Evolutionary conservation across 2,113 vertebrate genomes (phyloP).

Genomic region (Elephas maximus): DNA sequence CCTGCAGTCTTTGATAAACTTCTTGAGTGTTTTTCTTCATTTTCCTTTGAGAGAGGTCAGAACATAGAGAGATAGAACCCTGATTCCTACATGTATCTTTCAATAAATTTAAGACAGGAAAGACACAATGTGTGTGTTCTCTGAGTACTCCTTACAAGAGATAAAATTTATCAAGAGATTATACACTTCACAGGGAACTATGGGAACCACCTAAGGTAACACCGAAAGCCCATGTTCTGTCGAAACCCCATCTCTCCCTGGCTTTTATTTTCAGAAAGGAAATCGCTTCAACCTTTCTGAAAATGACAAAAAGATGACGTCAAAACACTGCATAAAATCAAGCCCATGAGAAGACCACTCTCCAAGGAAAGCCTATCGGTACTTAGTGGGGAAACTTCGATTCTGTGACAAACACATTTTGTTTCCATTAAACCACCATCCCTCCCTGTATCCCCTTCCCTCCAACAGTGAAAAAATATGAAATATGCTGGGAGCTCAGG

Average conservation of each 20-base stretch:
- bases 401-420: not conserved
- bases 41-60: not conserved
- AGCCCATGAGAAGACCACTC: not conserved
- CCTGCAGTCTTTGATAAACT: not conserved
- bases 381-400: not conserved
- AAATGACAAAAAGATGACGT: not conserved
- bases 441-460: not conserved
- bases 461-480: not conserved
- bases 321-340: not conserved
- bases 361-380: not conserved
- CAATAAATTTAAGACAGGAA: conserved; percentile 16
- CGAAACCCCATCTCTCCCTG: not conserved
- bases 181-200: not conserved
- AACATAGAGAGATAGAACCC: not conserved
- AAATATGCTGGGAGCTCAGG: not conserved
- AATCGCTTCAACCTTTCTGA: not conserved
- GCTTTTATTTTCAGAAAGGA: not conserved
- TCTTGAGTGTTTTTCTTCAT: not conserved
- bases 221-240: not conserved
- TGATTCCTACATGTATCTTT: not conserved
- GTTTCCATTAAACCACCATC: not conserved
- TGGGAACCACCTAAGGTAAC: not conserved
- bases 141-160: not conserved
- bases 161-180: not conserved
- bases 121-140: not conserved